Conservation (phyloP, 2,797 vertebrate species). For the Oryzias sinensis region DNA sequence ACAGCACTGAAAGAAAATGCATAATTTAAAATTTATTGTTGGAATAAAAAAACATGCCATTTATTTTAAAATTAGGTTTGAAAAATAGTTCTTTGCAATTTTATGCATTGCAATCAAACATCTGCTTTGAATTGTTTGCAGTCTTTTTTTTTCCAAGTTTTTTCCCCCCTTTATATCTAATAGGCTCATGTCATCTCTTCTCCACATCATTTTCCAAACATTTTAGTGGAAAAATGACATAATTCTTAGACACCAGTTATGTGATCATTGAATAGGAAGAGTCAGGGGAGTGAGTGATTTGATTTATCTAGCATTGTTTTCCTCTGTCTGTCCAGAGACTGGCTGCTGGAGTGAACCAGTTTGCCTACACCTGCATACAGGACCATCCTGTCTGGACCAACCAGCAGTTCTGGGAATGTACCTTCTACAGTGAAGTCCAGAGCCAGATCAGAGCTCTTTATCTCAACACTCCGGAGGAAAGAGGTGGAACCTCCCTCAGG, state of each 20-base stretch:
- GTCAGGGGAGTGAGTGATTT: not conserved
- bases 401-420: slow-evolving; percentile 98
- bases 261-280: too few species aligned
- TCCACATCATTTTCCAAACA: slow-evolving; percentile 1
- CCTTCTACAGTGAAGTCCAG: slow-evolving; percentile 95
- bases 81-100: not conserved
- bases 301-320: not conserved
- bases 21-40: too few species aligned
- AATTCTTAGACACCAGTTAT: too few species aligned
- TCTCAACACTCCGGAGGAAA: slow-evolving; percentile 83
- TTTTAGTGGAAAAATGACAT: too few species aligned
- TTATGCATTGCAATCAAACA: slow-evolving; percentile 4
- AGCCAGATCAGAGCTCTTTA: slow-evolving; percentile 93
- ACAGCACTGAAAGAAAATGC: too few species aligned
- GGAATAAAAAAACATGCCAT: too few species aligned
- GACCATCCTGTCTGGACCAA: slow-evolving; percentile 97
- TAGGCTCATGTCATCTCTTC: too few species aligned
- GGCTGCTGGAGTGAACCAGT: slow-evolving; percentile 92
- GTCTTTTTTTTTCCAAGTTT: not conserved
- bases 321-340: slow-evolving; percentile 83
- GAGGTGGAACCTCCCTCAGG: slow-evolving; percentile 67
- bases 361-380: slow-evolving; percentile 96
- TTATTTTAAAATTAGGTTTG: too few species aligned
- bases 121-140: slow-evolving; percentile 21
- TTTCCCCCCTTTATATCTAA: not conserved